phyloP scores from a whole-genome alignment of 2,888 invertebrate species.

The Schizaphis graminum region DNA sequence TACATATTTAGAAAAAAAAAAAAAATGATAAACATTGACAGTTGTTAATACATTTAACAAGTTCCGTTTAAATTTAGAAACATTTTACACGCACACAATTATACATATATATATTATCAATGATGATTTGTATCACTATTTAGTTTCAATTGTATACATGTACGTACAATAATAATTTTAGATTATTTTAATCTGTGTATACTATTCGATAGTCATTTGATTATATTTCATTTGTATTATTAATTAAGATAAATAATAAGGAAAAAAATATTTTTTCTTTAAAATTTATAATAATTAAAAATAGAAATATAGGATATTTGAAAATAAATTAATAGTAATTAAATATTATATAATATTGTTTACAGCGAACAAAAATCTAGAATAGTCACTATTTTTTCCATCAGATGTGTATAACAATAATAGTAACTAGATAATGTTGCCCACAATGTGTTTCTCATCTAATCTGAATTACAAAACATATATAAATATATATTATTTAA shows the following conservation, averaged over 20 bases:
- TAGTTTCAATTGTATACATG: constrained; percentile 29
- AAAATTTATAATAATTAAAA: constrained; percentile 35
- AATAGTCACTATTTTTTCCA: neutral
- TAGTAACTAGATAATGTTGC: constrained; percentile 29
- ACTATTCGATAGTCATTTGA: constrained; percentile 1
- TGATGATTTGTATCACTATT: constrained; percentile 14
- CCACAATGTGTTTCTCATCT: constrained; percentile 11
- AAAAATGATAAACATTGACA: neutral
- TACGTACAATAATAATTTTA: neutral
- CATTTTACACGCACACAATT: too few species aligned
- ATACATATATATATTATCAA: neutral
- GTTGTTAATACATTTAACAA: constrained; percentile 16
- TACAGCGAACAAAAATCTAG: neutral
- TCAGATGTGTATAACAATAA: neutral
- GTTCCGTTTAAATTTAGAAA: neutral
- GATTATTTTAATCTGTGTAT: neutral
- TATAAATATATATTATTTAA: neutral
- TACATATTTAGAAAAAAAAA: neutral
- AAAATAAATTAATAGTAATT: constrained; percentile 37
- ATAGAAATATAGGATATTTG: neutral
- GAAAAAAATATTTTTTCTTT: neutral
- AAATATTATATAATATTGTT: constrained; percentile 21
- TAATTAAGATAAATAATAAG: neutral
- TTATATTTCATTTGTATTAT: neutral
- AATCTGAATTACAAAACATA: neutral